These are phyloP conservation scores for Rutilus rutilus DNA, from an alignment of 2,113 vertebrate genomes.

Conservation along the genomic window DNA sequence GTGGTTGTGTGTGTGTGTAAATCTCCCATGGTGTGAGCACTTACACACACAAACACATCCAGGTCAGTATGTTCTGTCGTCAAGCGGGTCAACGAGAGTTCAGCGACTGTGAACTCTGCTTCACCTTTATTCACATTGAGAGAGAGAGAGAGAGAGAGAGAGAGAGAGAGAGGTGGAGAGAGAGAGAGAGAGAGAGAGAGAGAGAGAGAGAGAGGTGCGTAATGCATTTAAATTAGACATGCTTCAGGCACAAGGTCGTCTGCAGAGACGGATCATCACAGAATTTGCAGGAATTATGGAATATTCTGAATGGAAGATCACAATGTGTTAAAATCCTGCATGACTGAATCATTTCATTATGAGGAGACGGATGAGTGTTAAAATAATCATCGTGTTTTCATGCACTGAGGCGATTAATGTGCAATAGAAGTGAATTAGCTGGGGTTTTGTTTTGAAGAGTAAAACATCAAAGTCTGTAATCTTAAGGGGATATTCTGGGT, in stretches of 20 bases:
- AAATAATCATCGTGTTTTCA: slow-evolving; percentile 6
- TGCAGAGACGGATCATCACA: not conserved
- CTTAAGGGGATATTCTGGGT: not conserved
- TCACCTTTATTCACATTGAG: slow-evolving; percentile 1
- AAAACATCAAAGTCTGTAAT: not conserved
- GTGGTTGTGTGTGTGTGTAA: not conserved
- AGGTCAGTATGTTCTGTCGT: not conserved
- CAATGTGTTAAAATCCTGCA: not conserved
- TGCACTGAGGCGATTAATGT: not conserved
- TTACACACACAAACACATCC: slow-evolving; percentile 11
- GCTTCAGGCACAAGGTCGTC: not conserved
- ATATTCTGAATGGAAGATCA: not conserved
- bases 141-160: not conserved
- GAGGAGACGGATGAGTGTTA: not conserved
- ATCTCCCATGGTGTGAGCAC: not conserved
- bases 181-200: not conserved
- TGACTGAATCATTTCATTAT: not conserved
- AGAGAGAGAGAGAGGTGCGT: not conserved
- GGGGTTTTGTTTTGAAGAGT: not conserved
- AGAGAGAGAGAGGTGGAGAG: not conserved
- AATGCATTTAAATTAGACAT: not conserved
- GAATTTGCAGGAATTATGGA: not conserved
- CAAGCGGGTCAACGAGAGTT: slow-evolving; percentile 26
- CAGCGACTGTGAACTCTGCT: slow-evolving; percentile 34
- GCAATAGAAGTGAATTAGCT: not conserved